Base-by-base conservation (phyloP, 2,113 vertebrate species). In the Excalfactoria chinensis region DNA sequence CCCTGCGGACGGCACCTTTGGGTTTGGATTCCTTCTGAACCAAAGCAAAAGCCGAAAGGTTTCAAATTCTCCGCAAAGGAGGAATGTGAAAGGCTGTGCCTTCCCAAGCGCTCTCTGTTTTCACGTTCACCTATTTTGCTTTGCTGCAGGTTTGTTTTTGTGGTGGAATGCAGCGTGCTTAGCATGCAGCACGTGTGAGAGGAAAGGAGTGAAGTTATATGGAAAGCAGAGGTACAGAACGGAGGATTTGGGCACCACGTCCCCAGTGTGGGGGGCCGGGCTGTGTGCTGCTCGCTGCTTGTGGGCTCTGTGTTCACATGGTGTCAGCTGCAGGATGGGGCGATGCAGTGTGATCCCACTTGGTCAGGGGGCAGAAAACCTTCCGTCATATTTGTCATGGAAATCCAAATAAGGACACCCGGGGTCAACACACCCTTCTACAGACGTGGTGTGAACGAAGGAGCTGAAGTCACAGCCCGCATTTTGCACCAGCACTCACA, bases 111-210 rank as follows among this genome's bases (percentile, higher is more conserved):
- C 7, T 17, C 9, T 37, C 14, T 46, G 34, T 32, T 43, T n/a
- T 12, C 6, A 26, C 10, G 30, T 11, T 26, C 41, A 3, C 11
- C 0, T 2, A 0, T 26, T 49, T 56, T 26, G 5, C 59, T 76
- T 68, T 21, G 21, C 7, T 3, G 22, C 17, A 13, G 11, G 2
- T 32, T 16, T 49, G 15, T 49, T 46, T 17, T 55, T 69, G 37
- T 16, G 19, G 46, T 7, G 64, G 69, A 70, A 32, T 1, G 26
- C 26, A 4, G 49, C 17, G 14, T 10, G 66, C 83, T 35, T 17
- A 48, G 44, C 7, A 2, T 10, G 7, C 8, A 14, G 19, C 3
- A 0, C 13, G 1, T 2, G 16, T 21, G 67, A 49, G 78, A 35
- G 11, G 15, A 6, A 25, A 49, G 44, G 43, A 68, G 35, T 30